Conservation (phyloP, 2,797 vertebrate species). For the Hyperoplus lanceolatus region DNA sequence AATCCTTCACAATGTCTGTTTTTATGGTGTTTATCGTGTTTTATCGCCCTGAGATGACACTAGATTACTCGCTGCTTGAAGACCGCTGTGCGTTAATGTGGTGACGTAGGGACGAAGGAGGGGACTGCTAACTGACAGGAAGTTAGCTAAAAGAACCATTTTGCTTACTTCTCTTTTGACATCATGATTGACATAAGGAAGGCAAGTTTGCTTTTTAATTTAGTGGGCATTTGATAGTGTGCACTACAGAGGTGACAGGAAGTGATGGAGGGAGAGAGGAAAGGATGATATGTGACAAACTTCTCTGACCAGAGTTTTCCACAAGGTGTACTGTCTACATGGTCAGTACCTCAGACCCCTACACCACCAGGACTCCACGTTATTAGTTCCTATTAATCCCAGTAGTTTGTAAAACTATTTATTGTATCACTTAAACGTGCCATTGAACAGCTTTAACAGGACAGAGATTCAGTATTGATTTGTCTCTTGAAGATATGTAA, state of each 20-base stretch:
- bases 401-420: neutral
- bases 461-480: neutral
- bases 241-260: neutral
- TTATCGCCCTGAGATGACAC: no score
- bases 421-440: neutral
- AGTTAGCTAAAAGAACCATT: no score
- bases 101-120: no score
- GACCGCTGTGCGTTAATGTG: no score
- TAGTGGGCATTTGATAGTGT: neutral
- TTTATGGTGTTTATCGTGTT: no score
- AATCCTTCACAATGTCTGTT: no score
- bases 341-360: no score
- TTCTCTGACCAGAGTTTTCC: neutral
- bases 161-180: no score
- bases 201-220: neutral
- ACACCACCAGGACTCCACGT: no score
- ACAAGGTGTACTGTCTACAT: neutral
- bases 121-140: no score
- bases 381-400: neutral
- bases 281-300: neutral
- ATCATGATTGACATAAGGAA: neutral
- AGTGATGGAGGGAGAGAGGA: neutral
- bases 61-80: no score
- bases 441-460: neutral
- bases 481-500: neutral